Base-by-base conservation (phyloP, 1,140 invertebrate genomes). In the Orchestia grillus region DNA sequence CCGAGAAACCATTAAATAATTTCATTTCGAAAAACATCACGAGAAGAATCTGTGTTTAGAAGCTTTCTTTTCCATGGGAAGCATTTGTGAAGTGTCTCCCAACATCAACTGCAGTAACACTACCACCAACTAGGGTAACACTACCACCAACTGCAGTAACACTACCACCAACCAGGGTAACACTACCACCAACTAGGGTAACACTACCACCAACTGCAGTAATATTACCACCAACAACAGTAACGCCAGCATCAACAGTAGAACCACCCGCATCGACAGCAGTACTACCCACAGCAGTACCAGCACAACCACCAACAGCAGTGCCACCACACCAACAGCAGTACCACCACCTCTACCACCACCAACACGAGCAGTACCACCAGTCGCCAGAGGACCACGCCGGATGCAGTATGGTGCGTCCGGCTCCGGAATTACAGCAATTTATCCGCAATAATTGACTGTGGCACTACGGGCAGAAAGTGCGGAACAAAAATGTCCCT, bases 401-500 rank as follows among this genome's bases (percentile, higher is more conserved):
- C 47, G 47, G 47, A 53, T 53, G 47, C 47, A 53, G 47, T 19
- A 8, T 53, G 47, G 47, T 53, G 19, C 47, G 87, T 88, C 87
- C 87, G 42, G 87, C 42, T 40, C 87, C 87, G 87, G 87, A 88
- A 88, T 88, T 88, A 88, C 87, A 88, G 87, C 87, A 88, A 88
- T 88, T 88, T 88, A 88, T 88, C 87, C 87, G 87, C 87, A 88
- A 88, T 88, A 88, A 88, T 88, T 88, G 87, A 88, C 87, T 88
- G 87, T 88, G 87, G 87, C 87, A 88, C 87, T 40, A 88, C 87
- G 87, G 87, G 36, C 87, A 42, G 87, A 88, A 88, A 88, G 87
- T 88, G 87, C 87, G 87, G 40, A 88, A 88, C 87, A 88, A 88
- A 88, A 88, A 88, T 88, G 87, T 88, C 87, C 87, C 47, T 88